A percentile compares a stretch with the other conserved stretches of the same genome.
Conservation (phyloP, 2,797 vertebrate species). For the Calcarius lapponicus region DNA sequence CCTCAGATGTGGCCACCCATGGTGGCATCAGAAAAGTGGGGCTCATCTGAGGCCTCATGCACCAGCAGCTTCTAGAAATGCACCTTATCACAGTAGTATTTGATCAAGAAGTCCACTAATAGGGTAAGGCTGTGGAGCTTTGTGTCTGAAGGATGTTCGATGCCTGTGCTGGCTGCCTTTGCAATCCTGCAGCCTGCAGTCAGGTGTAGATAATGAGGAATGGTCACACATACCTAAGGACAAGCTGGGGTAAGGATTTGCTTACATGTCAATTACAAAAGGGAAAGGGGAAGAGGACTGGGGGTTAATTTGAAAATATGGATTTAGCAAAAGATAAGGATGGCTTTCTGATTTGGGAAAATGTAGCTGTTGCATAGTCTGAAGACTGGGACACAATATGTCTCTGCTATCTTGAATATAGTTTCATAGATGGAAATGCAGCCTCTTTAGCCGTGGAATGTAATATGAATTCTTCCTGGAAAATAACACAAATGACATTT, state of each 20-base stretch:
- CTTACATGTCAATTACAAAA: neutral
- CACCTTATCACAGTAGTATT: neutral
- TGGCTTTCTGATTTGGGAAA: neutral
- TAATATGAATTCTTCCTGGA: neutral
- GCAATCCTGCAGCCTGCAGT: neutral
- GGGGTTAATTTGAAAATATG: neutral
- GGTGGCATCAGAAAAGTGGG: neutral
- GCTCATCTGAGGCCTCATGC: neutral
- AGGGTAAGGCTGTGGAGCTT: neutral
- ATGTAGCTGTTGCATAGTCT: neutral
- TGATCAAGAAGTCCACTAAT: neutral
- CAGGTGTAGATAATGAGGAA: neutral
- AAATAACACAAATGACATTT: neutral
- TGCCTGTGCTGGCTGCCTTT: neutral
- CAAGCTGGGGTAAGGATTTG: neutral
- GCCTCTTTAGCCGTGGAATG: neutral
- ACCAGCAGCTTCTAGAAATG: neutral
- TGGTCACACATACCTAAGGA: neutral
- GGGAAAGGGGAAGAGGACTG: neutral
- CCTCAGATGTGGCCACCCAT: neutral
- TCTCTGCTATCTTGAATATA: neutral
- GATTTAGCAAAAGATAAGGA: neutral
- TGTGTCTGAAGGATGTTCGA: neutral
- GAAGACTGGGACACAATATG: neutral
- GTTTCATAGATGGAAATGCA: neutral